phyloP scores from a whole-genome alignment of 2,888 invertebrate species.

The Eupithecia abbreviata region DNA sequence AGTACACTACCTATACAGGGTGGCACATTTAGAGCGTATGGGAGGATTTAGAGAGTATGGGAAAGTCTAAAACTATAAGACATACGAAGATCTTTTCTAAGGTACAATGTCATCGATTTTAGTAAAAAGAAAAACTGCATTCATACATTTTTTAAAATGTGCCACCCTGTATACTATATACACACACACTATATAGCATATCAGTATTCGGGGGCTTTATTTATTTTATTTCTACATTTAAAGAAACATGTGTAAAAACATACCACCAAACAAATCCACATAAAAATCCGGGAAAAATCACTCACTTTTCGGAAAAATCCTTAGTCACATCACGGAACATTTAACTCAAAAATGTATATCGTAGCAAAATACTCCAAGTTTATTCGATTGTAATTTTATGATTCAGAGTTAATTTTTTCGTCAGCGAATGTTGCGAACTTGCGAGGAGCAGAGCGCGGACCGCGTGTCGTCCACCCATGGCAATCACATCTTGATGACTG shows the following conservation, averaged over 20 bases:
- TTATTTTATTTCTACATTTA: background rate
- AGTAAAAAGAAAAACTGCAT: too few species aligned
- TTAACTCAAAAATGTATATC: background rate
- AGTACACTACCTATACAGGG: too few species aligned
- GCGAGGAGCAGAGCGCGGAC: background rate
- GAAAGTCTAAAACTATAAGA: too few species aligned
- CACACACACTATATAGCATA: background rate
- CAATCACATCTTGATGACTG: slow-evolving; percentile 19
- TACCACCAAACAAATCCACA: background rate
- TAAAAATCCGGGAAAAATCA: background rate
- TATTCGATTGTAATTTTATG: background rate
- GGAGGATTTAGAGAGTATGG: too few species aligned
- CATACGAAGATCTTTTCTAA: too few species aligned
- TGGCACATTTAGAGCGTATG: too few species aligned
- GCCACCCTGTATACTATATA: too few species aligned
- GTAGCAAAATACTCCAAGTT: background rate
- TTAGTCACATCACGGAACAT: slow-evolving; percentile 1
- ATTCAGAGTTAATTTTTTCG: background rate
- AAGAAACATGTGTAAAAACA: background rate
- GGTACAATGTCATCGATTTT: too few species aligned
- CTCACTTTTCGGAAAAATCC: background rate
- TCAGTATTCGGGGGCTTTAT: background rate
- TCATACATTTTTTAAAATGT: too few species aligned
- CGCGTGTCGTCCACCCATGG: background rate
- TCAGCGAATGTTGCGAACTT: background rate